phyloP scores from a whole-genome alignment of 2,797 vertebrate species.

The Neoniphon sammara region DNA sequence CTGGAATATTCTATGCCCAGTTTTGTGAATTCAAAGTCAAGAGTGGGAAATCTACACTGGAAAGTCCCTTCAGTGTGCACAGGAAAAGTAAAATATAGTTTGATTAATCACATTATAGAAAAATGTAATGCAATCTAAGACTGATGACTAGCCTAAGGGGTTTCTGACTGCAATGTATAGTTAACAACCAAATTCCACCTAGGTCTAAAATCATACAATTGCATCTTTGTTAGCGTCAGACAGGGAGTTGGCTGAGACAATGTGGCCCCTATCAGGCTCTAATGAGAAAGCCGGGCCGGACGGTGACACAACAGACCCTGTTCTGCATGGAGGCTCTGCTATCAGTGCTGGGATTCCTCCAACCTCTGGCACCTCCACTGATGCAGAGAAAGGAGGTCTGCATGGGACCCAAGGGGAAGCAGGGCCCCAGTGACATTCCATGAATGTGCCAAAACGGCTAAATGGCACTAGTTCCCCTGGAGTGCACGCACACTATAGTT shows the following conservation, averaged over 20 bases:
- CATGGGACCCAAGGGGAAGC: conserved; percentile 50
- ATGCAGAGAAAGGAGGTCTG: conserved; percentile 73
- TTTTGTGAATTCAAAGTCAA: conserved; percentile 19
- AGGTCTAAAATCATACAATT: conserved; percentile 64
- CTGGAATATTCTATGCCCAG: neutral
- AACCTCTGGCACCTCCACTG: conserved; percentile 59
- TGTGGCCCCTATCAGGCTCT: conserved; percentile 63
- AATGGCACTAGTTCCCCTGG: conserved; percentile 67
- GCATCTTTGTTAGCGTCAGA: conserved; percentile 59
- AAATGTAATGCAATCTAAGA: conserved; percentile 60
- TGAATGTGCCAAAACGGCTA: conserved; percentile 56
- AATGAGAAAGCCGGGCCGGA: conserved; percentile 60
- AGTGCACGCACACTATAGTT: conserved; percentile 42
- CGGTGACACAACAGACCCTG: conserved; percentile 62
- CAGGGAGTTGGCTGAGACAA: conserved; percentile 55
- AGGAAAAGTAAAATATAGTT: conserved; percentile 35
- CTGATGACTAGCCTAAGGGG: conserved; percentile 32
- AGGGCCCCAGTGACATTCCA: conserved; percentile 59
- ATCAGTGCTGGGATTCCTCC: conserved; percentile 62
- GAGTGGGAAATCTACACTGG: neutral
- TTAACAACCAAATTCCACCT: conserved; percentile 42
- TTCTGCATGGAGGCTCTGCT: conserved; percentile 54
- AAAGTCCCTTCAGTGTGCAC: conserved; percentile 21
- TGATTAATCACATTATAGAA: conserved; percentile 58
- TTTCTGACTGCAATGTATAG: conserved; percentile 27